A percentile compares a stretch with the other conserved stretches of the same genome.
Conservation (phyloP, 2,797 vertebrate genomes). For the Tadarida brasiliensis region DNA sequence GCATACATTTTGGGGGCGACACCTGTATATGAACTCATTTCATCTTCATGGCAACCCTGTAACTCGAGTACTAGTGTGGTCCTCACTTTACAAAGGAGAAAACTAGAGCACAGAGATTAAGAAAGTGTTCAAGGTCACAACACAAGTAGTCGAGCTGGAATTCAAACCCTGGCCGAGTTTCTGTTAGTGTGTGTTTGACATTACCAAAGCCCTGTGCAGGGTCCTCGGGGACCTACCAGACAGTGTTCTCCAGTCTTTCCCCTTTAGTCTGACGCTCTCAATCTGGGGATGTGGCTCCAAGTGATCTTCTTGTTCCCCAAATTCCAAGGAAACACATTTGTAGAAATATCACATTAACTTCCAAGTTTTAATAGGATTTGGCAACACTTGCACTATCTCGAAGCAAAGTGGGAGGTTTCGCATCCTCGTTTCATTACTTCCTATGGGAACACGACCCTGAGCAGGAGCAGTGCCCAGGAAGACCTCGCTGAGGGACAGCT, state of each 20-base stretch:
- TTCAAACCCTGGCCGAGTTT: neutral
- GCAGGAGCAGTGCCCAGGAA: neutral
- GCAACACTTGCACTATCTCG: neutral
- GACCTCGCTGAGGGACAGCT: neutral
- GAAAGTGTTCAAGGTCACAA: neutral
- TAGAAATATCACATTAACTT: neutral
- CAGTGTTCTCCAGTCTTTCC: no score
- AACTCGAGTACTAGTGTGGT: neutral
- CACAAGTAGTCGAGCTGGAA: neutral
- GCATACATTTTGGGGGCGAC: no score
- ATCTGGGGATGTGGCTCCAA: neutral
- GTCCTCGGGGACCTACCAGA: neutral
- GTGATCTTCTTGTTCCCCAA: neutral
- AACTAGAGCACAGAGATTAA: neutral
- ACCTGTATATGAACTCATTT: neutral
- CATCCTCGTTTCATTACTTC: neutral
- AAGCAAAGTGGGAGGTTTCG: neutral
- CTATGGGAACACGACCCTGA: neutral
- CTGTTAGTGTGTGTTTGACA: neutral
- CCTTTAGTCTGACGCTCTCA: neutral
- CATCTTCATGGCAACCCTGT: neutral
- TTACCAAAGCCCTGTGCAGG: neutral
- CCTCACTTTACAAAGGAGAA: neutral
- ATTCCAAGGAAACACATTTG: slow-evolving; percentile 47
- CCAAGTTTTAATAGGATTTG: accelerated